A percentile compares a stretch with the other conserved stretches of the same genome.
Evolutionary conservation across 2,113 vertebrate genomes (phyloP).

Genomic region (Prionailurus viverrinus): DNA sequence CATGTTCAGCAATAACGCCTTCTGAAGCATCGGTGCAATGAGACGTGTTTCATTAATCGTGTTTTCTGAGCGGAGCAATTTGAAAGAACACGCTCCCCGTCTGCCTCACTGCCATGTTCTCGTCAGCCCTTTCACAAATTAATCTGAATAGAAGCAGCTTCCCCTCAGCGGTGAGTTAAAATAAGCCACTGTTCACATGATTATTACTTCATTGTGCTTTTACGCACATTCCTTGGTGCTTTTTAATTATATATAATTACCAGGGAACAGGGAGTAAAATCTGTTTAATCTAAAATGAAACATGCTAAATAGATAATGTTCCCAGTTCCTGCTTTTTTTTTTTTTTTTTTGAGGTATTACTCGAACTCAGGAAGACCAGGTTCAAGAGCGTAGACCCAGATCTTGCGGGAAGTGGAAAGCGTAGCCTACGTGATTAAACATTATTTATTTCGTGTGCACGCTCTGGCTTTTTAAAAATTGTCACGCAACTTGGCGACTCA

Average conservation of each 20-base stretch:
- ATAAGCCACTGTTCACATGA: conserved; percentile 69
- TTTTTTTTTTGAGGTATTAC: conserved; percentile 68
- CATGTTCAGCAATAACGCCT: background rate
- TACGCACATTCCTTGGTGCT: conserved; percentile 81
- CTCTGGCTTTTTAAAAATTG: conserved; percentile 74
- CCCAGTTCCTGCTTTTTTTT: conserved; percentile 71
- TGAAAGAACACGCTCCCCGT: conserved; percentile 84
- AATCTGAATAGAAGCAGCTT: conserved; percentile 84
- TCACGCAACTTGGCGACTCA: conserved; percentile 55
- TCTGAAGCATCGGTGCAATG: conserved; percentile 74
- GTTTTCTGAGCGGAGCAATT: conserved; percentile 84
- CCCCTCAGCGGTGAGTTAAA: conserved; percentile 79
- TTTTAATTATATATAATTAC: conserved; percentile 87
- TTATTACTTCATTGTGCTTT: conserved; percentile 78
- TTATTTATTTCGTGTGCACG: conserved; percentile 71
- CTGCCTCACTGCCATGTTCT: conserved; percentile 80
- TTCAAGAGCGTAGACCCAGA: background rate
- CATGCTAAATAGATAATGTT: conserved; percentile 84
- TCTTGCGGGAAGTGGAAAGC: background rate
- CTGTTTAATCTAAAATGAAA: conserved; percentile 86
- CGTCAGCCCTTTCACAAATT: conserved; percentile 83
- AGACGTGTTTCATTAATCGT: conserved; percentile 83
- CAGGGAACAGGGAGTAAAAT: conserved; percentile 81
- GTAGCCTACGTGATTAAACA: conserved; percentile 27
- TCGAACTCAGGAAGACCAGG: conserved; percentile 26